Conservation (phyloP, 2,113 vertebrate genomes). For the Meriones unguiculatus region DNA sequence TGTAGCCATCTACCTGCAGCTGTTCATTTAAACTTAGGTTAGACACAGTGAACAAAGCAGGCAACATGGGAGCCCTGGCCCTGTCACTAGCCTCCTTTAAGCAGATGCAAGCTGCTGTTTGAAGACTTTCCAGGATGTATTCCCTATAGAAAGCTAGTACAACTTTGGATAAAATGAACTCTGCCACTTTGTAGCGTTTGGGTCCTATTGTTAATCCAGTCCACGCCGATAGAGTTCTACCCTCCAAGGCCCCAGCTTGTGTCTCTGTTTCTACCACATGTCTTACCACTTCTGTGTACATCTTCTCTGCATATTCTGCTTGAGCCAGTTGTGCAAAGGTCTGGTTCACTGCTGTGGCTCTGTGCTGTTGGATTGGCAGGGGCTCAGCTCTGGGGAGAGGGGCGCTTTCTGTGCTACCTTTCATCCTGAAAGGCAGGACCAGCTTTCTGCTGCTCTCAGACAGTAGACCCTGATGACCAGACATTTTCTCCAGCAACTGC, state of each 20-base stretch:
- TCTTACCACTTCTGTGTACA: neutral
- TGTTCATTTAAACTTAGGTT: neutral
- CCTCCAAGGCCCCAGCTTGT: neutral
- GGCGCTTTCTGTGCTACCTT: neutral
- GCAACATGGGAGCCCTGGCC: neutral
- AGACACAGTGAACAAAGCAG: neutral
- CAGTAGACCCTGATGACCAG: neutral
- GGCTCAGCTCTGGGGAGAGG: neutral
- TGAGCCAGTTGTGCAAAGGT: neutral
- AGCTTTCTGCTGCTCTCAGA: neutral
- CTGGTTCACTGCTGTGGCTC: neutral
- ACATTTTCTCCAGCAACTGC: neutral
- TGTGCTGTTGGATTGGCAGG: neutral
- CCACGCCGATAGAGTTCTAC: neutral
- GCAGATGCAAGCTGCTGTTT: neutral
- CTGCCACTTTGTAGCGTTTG: neutral
- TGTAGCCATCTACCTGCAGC: neutral
- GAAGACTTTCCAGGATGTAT: neutral
- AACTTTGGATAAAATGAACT: neutral
- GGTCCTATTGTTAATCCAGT: neutral
- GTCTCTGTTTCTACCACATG: neutral
- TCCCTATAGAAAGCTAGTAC: neutral
- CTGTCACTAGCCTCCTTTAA: neutral
- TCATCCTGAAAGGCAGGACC: neutral
- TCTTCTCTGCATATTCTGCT: neutral